Percentiles rank a stretch among this genome's conserved stretches.
Conservation (phyloP, 2,888 invertebrate species). For the Serripes groenlandicus region DNA sequence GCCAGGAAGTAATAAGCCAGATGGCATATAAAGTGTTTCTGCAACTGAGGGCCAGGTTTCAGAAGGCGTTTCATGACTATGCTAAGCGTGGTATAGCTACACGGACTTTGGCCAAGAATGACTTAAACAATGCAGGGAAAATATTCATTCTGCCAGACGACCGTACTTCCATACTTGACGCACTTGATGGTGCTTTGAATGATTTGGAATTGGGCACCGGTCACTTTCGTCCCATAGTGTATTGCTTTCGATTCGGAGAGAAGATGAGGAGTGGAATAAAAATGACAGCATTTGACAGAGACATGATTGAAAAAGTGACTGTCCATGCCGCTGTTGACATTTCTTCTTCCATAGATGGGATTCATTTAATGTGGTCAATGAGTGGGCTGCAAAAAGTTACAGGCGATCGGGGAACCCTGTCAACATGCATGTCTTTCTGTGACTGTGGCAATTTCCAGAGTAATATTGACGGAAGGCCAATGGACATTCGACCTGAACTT, state of each 20-base stretch:
- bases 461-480: conserved; percentile 44
- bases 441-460: conserved; percentile 46
- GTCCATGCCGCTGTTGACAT: conserved; percentile 46
- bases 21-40: conserved; percentile 9
- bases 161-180: too few species aligned
- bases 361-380: conserved; percentile 49
- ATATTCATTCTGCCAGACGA: conserved; percentile 53
- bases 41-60: conserved; percentile 20
- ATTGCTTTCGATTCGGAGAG: conserved; percentile 59
- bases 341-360: conserved; percentile 16
- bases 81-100: conserved; percentile 11
- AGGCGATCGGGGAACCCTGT: conserved; percentile 28
- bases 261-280: conserved; percentile 30
- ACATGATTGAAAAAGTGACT: conserved; percentile 7
- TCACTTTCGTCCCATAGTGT: conserved; percentile 26
- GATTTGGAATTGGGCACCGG: conserved; percentile 27
- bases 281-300: conserved; percentile 11
- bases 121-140: conserved; percentile 35
- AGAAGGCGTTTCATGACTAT: background rate
- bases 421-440: conserved; percentile 37
- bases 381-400: conserved; percentile 34
- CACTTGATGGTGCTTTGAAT: conserved; percentile 20
- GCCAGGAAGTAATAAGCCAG: background rate
- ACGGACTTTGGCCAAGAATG: conserved; percentile 48
- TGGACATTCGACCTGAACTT: conserved; percentile 34